Base-by-base conservation (phyloP, 2,888 invertebrate species). In the Philopedon plagiatum region DNA sequence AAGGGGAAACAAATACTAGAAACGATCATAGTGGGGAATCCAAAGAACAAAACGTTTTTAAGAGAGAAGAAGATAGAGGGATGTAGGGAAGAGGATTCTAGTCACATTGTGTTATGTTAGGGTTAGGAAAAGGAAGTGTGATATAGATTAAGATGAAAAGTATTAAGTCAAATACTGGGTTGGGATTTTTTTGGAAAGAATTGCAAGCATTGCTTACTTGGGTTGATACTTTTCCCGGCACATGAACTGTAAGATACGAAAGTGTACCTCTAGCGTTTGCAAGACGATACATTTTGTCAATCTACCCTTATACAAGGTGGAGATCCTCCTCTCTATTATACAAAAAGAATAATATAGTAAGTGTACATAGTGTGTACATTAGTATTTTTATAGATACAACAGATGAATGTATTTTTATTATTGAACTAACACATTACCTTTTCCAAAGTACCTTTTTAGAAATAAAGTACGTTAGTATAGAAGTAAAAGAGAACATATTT, bases 111-210 rank as follows among this genome's bases (percentile, higher is more conserved):
- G 44, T 61, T 39, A 21, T 37, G 19, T 58, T 61, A 46, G 26
- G 15, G 60, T 44, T 60, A 61, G 29, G 18, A 44, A 15, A 29
- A 46, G 58, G 32, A 61, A 46, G 61, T 61, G 61, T 61, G 61
- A 61, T 61, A 61, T 61, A 61, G 29, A 13, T 19, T 61, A 44
- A 18, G 11, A 44, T 8, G 18, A 41, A 46, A 61, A 32, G 46
- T 61, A 61, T 61, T 61, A 54, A 18, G 8, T 49, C n/a, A 13
- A 4, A n/a, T 19, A 21, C 1, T 19, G 19, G 19, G 21, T 3
- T 15, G 21, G 44, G 19, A 15, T 41, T 41, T 37, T 5, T 37
- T 11, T 4, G 7, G 34, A 37, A 1, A 46, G 39, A 15, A 4
- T 1, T 39, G 39, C n/a, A n/a, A n/a, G n/a, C n/a, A n/a, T n/a